phyloP scores from a whole-genome alignment of 2,113 vertebrate genomes.

The Pedetes capensis region DNA sequence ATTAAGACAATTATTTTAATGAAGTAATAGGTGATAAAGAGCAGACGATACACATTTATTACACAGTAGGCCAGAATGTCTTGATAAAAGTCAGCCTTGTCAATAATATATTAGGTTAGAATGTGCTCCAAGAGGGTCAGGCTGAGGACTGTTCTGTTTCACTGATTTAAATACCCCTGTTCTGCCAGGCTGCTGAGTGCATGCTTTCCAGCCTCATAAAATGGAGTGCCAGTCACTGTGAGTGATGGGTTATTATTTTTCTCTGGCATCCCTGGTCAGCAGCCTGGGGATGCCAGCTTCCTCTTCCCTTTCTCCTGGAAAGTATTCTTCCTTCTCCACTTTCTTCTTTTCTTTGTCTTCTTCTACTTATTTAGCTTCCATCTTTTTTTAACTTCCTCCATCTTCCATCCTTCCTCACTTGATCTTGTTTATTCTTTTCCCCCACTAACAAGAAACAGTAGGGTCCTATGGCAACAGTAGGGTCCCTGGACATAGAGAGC shows the following conservation, averaged over 20 bases:
- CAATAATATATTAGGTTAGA: constrained; percentile 82
- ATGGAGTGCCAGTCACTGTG: not conserved
- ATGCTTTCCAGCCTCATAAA: constrained; percentile 43
- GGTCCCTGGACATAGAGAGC: not conserved
- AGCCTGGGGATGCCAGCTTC: not conserved
- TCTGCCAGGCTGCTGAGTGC: constrained; percentile 21
- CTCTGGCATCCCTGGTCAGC: not conserved
- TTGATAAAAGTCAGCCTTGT: constrained; percentile 79
- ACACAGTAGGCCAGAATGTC: constrained; percentile 71
- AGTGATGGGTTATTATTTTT: constrained; percentile 49
- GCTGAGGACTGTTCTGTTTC: constrained; percentile 49
- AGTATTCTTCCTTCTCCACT: not conserved
- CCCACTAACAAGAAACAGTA: not conserved
- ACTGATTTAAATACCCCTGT: constrained; percentile 62
- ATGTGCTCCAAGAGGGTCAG: constrained; percentile 58
- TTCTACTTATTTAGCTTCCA: not conserved
- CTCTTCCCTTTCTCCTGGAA: not conserved
- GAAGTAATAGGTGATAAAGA: constrained; percentile 83
- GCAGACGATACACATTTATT: constrained; percentile 81
- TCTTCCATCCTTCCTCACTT: not conserved
- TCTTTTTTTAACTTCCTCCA: not conserved
- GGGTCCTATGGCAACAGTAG: rapidly evolving
- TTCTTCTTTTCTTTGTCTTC: no score
- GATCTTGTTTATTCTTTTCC: not conserved
- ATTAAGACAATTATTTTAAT: constrained; percentile 89